Conservation (phyloP, 1,140 invertebrate species). For the Neodiprion fabricii region DNA sequence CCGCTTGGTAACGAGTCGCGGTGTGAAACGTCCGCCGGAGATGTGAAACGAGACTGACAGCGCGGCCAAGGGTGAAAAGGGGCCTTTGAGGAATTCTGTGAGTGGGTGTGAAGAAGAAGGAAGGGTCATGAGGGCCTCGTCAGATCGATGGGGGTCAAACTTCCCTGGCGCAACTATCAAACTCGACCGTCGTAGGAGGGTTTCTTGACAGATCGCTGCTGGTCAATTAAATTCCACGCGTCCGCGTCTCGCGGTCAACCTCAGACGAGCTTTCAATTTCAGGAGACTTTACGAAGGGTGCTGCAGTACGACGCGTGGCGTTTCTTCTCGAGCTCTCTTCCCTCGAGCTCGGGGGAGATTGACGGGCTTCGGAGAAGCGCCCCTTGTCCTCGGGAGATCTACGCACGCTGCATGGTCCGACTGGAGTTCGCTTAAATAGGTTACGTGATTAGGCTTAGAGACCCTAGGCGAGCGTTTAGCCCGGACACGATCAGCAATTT, state of each 20-base stretch:
- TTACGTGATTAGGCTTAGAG: conserved; percentile 36
- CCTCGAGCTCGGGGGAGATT: conserved; percentile 24
- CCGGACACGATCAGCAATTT: background rate
- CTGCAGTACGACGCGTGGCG: background rate
- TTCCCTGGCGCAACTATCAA: too few species aligned
- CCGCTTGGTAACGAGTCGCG: background rate
- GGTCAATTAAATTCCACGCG: too few species aligned
- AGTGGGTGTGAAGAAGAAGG: background rate
- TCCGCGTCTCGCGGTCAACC: too few species aligned
- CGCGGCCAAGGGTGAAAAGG: background rate
- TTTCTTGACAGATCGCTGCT: too few species aligned
- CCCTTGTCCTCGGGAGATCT: background rate
- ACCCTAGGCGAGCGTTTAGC: conserved; percentile 30
- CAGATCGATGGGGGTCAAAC: background rate
- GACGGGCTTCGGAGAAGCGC: conserved; percentile 37
- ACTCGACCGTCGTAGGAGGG: too few species aligned
- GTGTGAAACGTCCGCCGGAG: background rate
- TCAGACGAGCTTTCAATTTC: too few species aligned
- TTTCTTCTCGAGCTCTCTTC: background rate
- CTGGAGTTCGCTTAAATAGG: conserved; percentile 32
- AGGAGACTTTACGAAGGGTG: background rate
- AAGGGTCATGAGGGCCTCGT: background rate
- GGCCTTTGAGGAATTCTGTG: background rate
- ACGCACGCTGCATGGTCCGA: background rate
- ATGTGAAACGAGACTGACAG: background rate